A percentile compares a stretch with the other conserved stretches of the same genome.
Evolutionary conservation across 1,140 invertebrate genomes (phyloP).

Genomic region (Subanguina moxae): DNA sequence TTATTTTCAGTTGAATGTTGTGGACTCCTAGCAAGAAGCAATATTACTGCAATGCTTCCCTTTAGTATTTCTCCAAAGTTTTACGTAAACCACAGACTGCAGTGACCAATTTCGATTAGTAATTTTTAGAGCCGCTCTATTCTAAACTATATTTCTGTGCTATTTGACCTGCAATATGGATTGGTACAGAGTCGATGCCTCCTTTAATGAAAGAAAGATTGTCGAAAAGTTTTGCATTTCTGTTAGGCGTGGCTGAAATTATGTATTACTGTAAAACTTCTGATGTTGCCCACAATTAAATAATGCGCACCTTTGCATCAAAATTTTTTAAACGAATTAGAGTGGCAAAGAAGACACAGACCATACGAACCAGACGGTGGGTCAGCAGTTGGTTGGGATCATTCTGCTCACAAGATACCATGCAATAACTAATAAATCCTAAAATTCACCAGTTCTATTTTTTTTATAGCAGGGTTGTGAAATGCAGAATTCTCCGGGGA

Average conservation of each 20-base stretch:
- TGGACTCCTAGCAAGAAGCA: too few relatives aligned
- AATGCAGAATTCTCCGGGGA: too few relatives aligned
- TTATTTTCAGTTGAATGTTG: too few relatives aligned
- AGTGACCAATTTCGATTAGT: too few relatives aligned
- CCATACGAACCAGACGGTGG: constrained; percentile 35
- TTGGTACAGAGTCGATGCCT: constrained; percentile 8
- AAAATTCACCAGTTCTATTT: constrained; percentile 21
- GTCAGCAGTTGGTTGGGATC: constrained; percentile 21
- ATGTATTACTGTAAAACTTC: neutral
- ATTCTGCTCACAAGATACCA: constrained; percentile 26
- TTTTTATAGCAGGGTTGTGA: too few relatives aligned
- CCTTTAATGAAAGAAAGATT: constrained; percentile 9
- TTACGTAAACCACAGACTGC: too few relatives aligned
- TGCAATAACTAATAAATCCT: constrained; percentile 33
- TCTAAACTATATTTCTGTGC: neutral
- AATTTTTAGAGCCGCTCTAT: too few relatives aligned
- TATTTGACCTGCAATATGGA: constrained; percentile 4
- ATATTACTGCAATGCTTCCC: too few relatives aligned
- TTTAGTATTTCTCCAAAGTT: too few relatives aligned
- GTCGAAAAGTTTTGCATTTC: constrained; percentile 16
- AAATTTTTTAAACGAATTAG: constrained; percentile 27
- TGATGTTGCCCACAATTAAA: neutral
- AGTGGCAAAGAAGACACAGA: constrained; percentile 33
- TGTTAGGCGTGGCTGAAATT: constrained; percentile 7
- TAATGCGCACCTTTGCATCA: constrained; percentile 34